Base-by-base conservation (phyloP, 2,113 vertebrate genomes). In the Alces alces region DNA sequence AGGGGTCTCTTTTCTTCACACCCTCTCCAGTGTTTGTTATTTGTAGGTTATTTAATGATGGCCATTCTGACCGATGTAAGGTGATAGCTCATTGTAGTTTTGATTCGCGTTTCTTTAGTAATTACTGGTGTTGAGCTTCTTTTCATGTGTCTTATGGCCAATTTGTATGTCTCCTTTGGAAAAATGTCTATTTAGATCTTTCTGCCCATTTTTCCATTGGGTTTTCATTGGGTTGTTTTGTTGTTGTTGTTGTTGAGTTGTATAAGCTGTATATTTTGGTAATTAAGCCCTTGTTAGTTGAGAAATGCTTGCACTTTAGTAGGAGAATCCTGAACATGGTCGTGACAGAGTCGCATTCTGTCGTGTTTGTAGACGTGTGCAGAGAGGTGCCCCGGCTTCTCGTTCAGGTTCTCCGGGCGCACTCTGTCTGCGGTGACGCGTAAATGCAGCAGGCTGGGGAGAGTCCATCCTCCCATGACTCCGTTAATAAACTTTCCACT, bases 281-380 rank as follows among this genome's bases (percentile, higher is more conserved):
- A 33, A 33, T 21, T 50, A 80, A 21, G 78, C 17, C 28, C 78
- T 52, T 52, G 28, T 52, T 33, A 47, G 16, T 50, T 0, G 17
- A 80, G 47, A 52, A 80, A 52, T 50, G 76, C 70, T 89, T 97
- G 66, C n/a, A 86, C 92, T 90, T 95, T 89, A 80, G 52, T 79
- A 70, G 55, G 27, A 47, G 84, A 92, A 83, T 70, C 79, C 11
- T 84, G 79, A 58, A 43, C 61, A 7, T 60, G 54, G 23, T 83
- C 1, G 7, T 27, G 70, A 76, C 23, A 76, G 36, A 76, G 43
- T 43, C 12, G 0, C 11, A 5, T 70, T 23, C 66, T 13, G 82
- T 70, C 60, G 21, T 83, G 70, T 47, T 30, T 84, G 12, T 50
- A 64, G 45, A 78, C 5, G 25, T 57, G 45, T 23, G n/a, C n/a